Percentiles rank a stretch among this genome's conserved stretches.
phyloP scores from a whole-genome alignment of 2,888 invertebrate species.

The Cheilosia impressa region DNA sequence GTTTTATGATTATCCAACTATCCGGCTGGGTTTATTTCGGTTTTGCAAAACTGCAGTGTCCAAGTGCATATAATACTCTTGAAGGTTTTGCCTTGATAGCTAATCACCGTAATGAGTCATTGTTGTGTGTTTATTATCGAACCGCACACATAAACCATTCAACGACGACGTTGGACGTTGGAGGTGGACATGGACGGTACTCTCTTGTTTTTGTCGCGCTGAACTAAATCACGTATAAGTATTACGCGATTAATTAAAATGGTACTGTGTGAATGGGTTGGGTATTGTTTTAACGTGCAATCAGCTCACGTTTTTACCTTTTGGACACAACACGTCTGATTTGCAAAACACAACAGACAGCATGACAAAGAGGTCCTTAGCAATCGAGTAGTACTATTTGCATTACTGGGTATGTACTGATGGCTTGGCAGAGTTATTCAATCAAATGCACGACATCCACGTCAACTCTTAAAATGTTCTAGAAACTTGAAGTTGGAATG shows the following conservation, averaged over 20 bases:
- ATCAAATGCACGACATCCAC: constrained; percentile 2
- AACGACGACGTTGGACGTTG: background rate
- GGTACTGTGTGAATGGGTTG: background rate
- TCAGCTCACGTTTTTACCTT: constrained; percentile 41
- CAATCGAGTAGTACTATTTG: background rate
- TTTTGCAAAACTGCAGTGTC: constrained; percentile 10
- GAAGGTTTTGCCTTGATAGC: constrained; percentile 59
- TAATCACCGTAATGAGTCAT: constrained; percentile 66
- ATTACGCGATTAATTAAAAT: constrained; percentile 54
- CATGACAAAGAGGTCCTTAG: constrained; percentile 33
- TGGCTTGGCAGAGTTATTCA: background rate
- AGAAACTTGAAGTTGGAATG: no score
- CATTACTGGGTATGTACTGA: background rate
- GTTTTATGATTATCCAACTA: constrained; percentile 7
- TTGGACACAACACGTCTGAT: constrained; percentile 49
- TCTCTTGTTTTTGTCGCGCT: constrained; percentile 38
- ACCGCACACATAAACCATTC: constrained; percentile 22
- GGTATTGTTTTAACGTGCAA: constrained; percentile 17
- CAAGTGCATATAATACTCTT: constrained; percentile 33
- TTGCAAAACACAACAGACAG: background rate
- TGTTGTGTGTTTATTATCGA: constrained; percentile 51
- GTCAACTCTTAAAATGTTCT: no score
- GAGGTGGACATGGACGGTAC: constrained; percentile 2
- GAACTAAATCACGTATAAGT: constrained; percentile 38
- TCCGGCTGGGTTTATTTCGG: background rate